Base-by-base conservation (phyloP, 2,113 vertebrate species). In the Oryzias celebensis region DNA sequence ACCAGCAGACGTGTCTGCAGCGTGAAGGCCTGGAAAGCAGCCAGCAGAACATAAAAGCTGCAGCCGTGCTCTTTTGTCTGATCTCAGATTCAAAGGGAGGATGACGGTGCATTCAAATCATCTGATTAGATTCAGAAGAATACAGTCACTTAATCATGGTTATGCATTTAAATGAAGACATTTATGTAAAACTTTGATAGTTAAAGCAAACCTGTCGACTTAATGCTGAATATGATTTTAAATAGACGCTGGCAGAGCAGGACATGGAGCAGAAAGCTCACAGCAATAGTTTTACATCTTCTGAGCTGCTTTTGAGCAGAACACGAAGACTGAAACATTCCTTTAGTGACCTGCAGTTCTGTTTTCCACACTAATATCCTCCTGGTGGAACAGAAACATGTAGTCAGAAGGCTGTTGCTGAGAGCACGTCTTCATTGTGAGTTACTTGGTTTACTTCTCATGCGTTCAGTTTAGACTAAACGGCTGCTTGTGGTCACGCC, bases 391-490 rank as follows among this genome's bases (percentile, higher is more conserved):
- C 46, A 53, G 59, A 78, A 48, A 50, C 1, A 10, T 52, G 31
- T 45, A 45, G 36, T 12, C 26, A 28, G 31, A 1, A 36, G 8
- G 31, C 28, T 31, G 28, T 31, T 31, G 28, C 28, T 31, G 28
- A 31, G 28, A 31, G 60, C 26, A 67, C 62, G 65, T 45, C 65
- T 62, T 62, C 58, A 69, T 65, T 59, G 59, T 74, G 58, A 58
- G 77, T 81, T 68, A 61, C 45, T 26, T 50, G 51, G 58, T 36
- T 7, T 36, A 36, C 46, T 78, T 51, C 62, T 67, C 57, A 63
- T 60, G 50, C n/a, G 18, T 61, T 66, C 67, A 73, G 73, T 77
- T 68, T 69, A 20, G 66, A 63, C 53, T 82, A 71, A 81, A 75
- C 65, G 26, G 70, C 49, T 68, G 70, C 77, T 73, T 60, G 67